These are phyloP conservation scores for Ciconia boyciana DNA, from an alignment of 2,113 vertebrate species.

Conservation along the genomic window DNA sequence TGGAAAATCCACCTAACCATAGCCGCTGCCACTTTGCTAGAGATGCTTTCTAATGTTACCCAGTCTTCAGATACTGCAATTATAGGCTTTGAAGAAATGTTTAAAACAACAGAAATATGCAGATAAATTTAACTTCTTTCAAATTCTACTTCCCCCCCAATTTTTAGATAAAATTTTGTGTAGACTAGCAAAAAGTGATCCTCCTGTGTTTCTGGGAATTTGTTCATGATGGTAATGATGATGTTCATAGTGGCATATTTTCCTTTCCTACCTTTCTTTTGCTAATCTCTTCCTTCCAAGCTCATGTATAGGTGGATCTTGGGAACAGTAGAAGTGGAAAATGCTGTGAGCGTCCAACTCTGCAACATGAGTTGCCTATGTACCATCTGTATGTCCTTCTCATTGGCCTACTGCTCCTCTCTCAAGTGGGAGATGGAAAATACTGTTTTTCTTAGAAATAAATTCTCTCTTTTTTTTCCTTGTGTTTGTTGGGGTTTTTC, in stretches of 20 bases:
- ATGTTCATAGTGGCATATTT: background rate
- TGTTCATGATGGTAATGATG: background rate
- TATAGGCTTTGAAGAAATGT: background rate
- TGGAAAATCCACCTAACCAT: background rate
- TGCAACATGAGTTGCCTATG: background rate
- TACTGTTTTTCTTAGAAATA: background rate
- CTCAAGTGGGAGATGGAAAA: background rate
- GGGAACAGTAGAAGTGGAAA: background rate
- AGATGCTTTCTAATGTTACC: background rate
- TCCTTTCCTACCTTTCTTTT: background rate
- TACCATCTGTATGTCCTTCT: background rate
- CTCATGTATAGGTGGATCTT: background rate
- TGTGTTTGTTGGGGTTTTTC: fast-evolving
- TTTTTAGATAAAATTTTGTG: background rate
- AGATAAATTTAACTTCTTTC: background rate
- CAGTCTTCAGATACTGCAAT: background rate
- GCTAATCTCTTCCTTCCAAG: background rate
- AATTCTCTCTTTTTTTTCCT: fast-evolving
- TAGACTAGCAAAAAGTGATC: background rate
- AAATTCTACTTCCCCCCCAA: background rate
- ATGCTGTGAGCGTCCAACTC: background rate
- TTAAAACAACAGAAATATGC: background rate
- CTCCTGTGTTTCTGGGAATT: background rate
- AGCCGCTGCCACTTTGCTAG: background rate
- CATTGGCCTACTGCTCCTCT: background rate